Evolutionary conservation across 2,113 vertebrate species (phyloP).

Genomic region (Ageneiosus marmoratus): DNA sequence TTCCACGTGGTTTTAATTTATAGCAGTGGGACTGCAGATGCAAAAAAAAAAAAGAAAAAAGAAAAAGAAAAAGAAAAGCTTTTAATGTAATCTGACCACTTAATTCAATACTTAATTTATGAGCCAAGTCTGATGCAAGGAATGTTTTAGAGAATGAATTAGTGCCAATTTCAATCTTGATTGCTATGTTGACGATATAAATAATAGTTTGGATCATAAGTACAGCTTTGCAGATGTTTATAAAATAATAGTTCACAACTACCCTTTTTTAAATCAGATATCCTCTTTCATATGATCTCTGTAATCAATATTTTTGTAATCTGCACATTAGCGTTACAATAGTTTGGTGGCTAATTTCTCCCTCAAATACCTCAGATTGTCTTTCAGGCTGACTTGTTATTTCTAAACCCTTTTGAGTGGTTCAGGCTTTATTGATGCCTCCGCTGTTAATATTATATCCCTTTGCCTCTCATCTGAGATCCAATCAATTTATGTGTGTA

Average conservation of each 20-base stretch:
- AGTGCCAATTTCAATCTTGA: constrained; percentile 54
- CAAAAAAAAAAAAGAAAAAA: constrained; percentile 73
- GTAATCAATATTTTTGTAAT: background rate
- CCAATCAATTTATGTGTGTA: constrained; percentile 74
- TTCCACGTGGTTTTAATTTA: constrained; percentile 94
- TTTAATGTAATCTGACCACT: constrained; percentile 92
- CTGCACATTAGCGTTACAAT: background rate
- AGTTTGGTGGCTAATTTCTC: constrained; percentile 35
- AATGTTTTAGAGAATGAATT: constrained; percentile 81
- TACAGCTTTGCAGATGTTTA: background rate
- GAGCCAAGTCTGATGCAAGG: constrained; percentile 75
- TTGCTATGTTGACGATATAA: constrained; percentile 49
- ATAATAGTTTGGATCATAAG: constrained; percentile 44
- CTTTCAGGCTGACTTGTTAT: constrained; percentile 45
- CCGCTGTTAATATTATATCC: constrained; percentile 74
- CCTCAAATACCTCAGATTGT: constrained; percentile 28
- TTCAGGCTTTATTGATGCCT: constrained; percentile 72
- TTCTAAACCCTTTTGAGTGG: constrained; percentile 61
- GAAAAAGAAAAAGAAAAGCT: constrained; percentile 84
- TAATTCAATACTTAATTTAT: constrained; percentile 86
- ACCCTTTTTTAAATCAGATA: background rate
- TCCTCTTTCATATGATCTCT: background rate
- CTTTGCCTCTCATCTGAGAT: constrained; percentile 70
- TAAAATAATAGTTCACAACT: background rate
- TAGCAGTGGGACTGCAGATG: constrained; percentile 82